Evolutionary conservation across 2,797 vertebrate species (phyloP), one percentile per base, ranked within the genome.

Genomic region (Coregonus ussuriensis): DNA sequence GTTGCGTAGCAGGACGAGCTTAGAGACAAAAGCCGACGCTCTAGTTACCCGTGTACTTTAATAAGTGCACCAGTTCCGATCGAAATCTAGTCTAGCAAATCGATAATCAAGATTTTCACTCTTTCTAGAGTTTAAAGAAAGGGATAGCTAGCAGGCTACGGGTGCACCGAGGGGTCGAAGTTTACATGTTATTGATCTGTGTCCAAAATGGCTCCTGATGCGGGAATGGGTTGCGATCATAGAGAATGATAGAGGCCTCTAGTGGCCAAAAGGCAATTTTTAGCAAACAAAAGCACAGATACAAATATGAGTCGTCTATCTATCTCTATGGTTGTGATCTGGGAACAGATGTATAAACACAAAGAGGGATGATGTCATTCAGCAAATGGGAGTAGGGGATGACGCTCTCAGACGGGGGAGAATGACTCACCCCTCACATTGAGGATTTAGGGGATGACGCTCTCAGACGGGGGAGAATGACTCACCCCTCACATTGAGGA

Each of bases 151-250:
- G 25, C 25, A 25, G 25, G 25, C 25, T 25, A 84, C 74, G 88
- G 83, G 89, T 82, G 90, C 92, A 88, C 87, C 87, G 88, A 86
- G 91, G 91, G 92, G 91, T 89, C 79, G 86, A 88, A 90, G 91
- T 91, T 88, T 89, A 91, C 89, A 88, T 87, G 88, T 94, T 93
- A 85, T 94, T 95, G 94, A 96, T 94, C 93, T 90, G 92, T 90
- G 94, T 96, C 96, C 96, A 98, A 98, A 96, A 98, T 97, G 97
- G 97, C 96, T 96, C 90, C 96, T 93, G 94, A 25, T 93, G 90
- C 91, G 93, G 90, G 93, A 87, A 91, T 93, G 92, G 93, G 92
- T 91, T 94, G 94, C 92, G 93, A 93, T 92, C 89, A 91, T 25
- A 25, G 25, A 25, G 25, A 25, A 25, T 25, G 25, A 25, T 25